Evolutionary conservation across 2,797 vertebrate species (phyloP).

Genomic region (Catamblyrhynchus diadema): DNA sequence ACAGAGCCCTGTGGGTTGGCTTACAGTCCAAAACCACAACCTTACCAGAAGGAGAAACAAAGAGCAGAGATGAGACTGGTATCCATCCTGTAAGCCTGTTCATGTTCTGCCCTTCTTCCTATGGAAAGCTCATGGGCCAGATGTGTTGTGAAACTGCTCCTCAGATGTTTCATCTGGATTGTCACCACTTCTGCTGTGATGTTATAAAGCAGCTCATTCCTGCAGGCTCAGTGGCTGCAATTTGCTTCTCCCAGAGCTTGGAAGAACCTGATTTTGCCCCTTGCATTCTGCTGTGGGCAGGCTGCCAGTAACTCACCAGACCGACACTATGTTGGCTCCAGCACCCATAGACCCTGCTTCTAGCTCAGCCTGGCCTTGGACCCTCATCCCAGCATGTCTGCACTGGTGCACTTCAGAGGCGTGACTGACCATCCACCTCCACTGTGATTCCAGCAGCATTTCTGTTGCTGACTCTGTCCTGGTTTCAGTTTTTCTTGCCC

Average conservation of each 20-base stretch:
- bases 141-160: neutral
- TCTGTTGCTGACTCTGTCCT: neutral
- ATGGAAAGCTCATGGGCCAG: neutral
- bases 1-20: neutral
- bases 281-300: neutral
- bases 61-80: neutral
- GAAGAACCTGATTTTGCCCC: neutral
- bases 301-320: neutral
- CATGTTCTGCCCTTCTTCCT: neutral
- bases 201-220: neutral
- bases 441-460: neutral
- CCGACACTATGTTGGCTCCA: neutral
- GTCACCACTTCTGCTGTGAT: neutral
- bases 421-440: neutral
- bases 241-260: neutral
- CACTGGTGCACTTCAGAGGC: neutral
- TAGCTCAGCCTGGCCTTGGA: neutral
- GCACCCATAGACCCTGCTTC: neutral
- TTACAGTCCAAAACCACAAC: neutral
- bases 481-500: neutral
- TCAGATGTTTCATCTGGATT: neutral
- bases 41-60: neutral
- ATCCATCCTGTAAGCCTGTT: neutral
- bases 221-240: neutral
- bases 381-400: neutral